A percentile compares a stretch with the other conserved stretches of the same genome.
phyloP scores from a whole-genome alignment of 1,140 invertebrate genomes.

The Brachionus asplanchnoidis region DNA sequence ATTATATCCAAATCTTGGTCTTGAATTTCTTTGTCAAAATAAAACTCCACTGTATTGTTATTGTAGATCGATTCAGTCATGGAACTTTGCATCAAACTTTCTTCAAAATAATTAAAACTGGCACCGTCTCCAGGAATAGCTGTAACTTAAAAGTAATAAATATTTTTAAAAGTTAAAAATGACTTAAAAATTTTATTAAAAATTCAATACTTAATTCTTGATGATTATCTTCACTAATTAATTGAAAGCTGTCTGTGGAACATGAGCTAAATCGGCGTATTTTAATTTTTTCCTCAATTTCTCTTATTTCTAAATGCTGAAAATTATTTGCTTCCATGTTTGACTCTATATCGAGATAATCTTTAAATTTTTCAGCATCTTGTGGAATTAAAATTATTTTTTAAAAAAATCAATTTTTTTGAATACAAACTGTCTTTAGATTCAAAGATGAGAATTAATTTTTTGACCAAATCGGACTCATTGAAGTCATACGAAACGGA shows the following conservation, averaged over 20 bases:
- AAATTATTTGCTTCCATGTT: background rate
- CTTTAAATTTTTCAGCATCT: conserved; percentile 7
- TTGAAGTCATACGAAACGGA: background rate
- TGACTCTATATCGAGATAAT: background rate
- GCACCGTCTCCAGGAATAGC: background rate
- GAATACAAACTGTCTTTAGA: background rate
- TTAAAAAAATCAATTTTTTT: too few relatives aligned
- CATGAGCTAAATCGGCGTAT: background rate
- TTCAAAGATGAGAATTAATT: background rate
- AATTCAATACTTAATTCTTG: background rate
- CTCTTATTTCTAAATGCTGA: background rate
- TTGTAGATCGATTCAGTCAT: background rate
- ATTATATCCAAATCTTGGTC: background rate
- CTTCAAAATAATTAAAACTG: background rate
- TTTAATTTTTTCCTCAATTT: background rate
- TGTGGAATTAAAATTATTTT: background rate
- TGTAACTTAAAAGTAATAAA: background rate
- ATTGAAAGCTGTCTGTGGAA: background rate
- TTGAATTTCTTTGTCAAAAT: background rate
- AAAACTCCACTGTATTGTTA: background rate
- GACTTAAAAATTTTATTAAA: background rate
- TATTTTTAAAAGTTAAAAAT: background rate
- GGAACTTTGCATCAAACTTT: background rate
- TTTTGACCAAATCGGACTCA: background rate
- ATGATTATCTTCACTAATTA: background rate